Conservation (phyloP, 2,888 invertebrate genomes). For the Parnassius mnemosyne region DNA sequence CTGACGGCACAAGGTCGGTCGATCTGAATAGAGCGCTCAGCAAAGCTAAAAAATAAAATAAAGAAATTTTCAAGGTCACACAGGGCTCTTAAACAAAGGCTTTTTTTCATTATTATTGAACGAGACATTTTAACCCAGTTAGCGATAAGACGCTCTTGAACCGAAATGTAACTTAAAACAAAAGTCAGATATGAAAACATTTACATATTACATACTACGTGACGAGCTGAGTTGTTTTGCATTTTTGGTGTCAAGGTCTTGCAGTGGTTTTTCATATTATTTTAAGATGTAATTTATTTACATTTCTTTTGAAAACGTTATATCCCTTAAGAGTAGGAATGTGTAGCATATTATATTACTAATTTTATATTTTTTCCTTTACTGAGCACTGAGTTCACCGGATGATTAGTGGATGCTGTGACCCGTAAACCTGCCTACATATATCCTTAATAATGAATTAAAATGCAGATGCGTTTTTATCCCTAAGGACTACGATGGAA, state of each 20-base stretch:
- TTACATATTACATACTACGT: slow-evolving; percentile 2
- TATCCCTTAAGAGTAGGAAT: too few species aligned
- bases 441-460: too few species aligned
- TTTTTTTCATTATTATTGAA: slow-evolving; percentile 11
- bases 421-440: too few species aligned
- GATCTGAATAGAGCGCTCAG: slow-evolving; percentile 90
- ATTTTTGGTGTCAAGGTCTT: slow-evolving; percentile 17
- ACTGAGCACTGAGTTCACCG: too few species aligned
- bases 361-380: too few species aligned
- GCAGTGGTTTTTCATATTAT: too few species aligned
- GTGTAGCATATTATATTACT: too few species aligned
- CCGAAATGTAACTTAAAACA: slow-evolving; percentile 9
- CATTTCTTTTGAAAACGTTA: too few species aligned
- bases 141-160: slow-evolving; percentile 11
- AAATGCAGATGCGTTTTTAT: too few species aligned
- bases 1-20: slow-evolving; percentile 92
- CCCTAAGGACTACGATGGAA: too few species aligned
- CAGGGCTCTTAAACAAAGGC: background rate
- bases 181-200: slow-evolving; percentile 17
- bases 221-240: slow-evolving; percentile 8
- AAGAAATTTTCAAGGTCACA: slow-evolving; percentile 2
- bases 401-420: too few species aligned
- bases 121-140: slow-evolving; percentile 12
- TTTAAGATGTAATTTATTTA: too few species aligned
- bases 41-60: slow-evolving; percentile 74